phyloP scores from a whole-genome alignment of 2,888 invertebrate genomes.

The Mantis religiosa region DNA sequence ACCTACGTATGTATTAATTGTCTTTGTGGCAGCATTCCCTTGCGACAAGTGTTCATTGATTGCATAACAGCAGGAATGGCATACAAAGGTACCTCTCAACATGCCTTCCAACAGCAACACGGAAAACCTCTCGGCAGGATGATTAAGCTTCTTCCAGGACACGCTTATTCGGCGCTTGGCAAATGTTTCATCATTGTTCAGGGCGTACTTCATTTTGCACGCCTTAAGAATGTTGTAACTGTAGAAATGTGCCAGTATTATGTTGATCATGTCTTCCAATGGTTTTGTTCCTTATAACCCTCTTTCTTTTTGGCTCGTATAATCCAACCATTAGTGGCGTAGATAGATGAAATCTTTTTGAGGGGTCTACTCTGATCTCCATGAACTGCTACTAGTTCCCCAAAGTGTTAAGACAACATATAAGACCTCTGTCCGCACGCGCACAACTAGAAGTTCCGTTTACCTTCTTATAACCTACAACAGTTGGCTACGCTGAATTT shows the following conservation, averaged over 20 bases:
- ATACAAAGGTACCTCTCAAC: background rate
- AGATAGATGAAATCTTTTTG: no score
- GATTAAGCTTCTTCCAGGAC: no score
- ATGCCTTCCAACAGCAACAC: background rate
- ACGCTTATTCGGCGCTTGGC: no score
- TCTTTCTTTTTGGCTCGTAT: background rate
- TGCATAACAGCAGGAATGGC: background rate
- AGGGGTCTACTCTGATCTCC: no score
- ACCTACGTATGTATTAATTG: background rate
- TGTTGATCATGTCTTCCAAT: background rate
- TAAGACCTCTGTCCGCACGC: no score
- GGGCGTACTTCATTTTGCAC: background rate
- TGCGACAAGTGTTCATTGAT: background rate
- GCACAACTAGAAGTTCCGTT: no score
- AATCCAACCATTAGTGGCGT: no score
- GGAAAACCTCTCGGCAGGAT: no score
- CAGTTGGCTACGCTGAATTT: no score
- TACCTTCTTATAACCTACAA: no score
- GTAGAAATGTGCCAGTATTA: background rate
- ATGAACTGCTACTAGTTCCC: no score
- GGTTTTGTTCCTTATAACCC: background rate
- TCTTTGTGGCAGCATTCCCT: background rate
- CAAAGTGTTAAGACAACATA: no score
- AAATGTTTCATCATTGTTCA: background rate
- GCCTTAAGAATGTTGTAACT: background rate